Conservation (phyloP, 2,113 vertebrate species). For the Leucoraja erinaceus region DNA sequence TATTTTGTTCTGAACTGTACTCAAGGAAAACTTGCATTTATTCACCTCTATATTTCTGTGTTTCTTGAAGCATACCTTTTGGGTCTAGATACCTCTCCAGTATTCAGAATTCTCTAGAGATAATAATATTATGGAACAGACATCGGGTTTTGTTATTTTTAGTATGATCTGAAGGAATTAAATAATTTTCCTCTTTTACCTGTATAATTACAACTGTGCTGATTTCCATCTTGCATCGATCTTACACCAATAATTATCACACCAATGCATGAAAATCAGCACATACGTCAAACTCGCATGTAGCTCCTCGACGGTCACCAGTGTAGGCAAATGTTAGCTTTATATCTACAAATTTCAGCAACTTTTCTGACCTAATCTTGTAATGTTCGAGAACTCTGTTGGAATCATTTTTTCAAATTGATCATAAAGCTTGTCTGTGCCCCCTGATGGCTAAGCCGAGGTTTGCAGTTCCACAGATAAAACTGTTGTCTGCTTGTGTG, state of each 20-base stretch:
- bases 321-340: neutral
- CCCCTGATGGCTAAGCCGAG: neutral
- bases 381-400: neutral
- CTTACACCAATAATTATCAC: neutral
- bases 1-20: neutral
- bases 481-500: neutral
- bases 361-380: neutral
- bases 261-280: neutral
- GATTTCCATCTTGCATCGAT: neutral
- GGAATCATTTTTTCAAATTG: neutral
- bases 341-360: neutral
- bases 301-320: neutral
- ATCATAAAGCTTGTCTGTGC: slow-evolving; percentile 1
- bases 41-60: neutral
- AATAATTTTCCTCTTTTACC: too few species aligned
- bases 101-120: neutral
- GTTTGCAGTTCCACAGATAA: neutral
- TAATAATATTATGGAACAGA: neutral
- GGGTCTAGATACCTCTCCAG: neutral
- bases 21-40: neutral
- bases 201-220: neutral
- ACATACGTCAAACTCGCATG: neutral
- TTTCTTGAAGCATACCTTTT: too few species aligned
- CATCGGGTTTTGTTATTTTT: neutral
- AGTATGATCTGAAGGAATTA: neutral